Conservation (phyloP, 2,888 invertebrate genomes). For the Trichacis sp. region DNA sequence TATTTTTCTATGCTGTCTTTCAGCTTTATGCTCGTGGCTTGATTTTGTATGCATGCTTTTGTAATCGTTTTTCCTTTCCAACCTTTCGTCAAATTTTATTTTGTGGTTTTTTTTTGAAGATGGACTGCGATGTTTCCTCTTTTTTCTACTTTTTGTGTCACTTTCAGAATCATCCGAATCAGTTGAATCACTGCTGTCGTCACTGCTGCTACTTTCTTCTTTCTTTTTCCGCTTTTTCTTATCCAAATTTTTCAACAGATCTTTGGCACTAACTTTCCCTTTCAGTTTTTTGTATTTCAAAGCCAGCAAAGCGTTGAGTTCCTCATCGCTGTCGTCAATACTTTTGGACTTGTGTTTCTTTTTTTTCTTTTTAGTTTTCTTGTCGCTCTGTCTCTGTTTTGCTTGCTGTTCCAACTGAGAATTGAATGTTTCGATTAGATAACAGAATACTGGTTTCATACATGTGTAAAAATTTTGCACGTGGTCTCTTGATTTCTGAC, state of each 20-base stretch:
- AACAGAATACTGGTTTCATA: no score
- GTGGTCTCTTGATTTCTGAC: no score
- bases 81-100: no score
- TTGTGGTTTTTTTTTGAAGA: no score
- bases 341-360: constrained; percentile 60
- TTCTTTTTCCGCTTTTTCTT: constrained; percentile 49
- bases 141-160: constrained; percentile 19
- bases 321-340: constrained; percentile 52
- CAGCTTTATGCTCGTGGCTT: no score
- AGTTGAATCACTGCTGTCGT: constrained; percentile 35
- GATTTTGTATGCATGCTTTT: no score
- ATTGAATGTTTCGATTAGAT: no score
- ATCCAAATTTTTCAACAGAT: constrained; percentile 61
- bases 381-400: constrained; percentile 62
- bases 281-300: constrained; percentile 79
- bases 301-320: constrained; percentile 78
- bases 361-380: constrained; percentile 62
- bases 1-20: no score
- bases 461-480: no score
- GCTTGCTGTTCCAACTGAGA: constrained; percentile 71
- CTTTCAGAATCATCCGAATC: constrained; percentile 41
- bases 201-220: constrained; percentile 23
- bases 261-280: constrained; percentile 70
- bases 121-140: constrained; percentile 9
- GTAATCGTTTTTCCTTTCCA: no score